Percentiles rank a stretch among this genome's conserved stretches.
Evolutionary conservation across 2,888 invertebrate species (phyloP).

Genomic region (Glyphotaelius pellucidus): DNA sequence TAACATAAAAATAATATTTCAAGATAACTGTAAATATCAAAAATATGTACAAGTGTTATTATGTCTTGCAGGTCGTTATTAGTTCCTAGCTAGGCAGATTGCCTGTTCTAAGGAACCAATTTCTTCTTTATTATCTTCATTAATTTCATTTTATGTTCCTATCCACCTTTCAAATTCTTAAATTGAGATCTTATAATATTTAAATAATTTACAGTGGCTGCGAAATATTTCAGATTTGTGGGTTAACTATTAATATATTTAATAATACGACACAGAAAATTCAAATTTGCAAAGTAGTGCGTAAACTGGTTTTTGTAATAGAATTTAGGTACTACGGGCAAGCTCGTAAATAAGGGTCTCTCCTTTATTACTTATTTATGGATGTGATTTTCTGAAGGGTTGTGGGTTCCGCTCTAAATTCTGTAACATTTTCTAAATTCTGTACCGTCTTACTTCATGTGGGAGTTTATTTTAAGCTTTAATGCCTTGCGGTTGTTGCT

Average conservation of each 20-base stretch:
- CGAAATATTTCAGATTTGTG: background rate
- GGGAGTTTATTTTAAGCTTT: background rate
- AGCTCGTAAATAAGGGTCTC: background rate
- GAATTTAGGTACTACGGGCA: background rate
- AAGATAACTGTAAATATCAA: no score
- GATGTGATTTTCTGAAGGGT: background rate
- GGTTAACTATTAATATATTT: background rate
- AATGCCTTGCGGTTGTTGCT: background rate
- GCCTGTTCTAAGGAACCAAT: no score
- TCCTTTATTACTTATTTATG: background rate
- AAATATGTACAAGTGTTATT: no score
- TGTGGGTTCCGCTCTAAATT: background rate
- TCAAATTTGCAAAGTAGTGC: background rate
- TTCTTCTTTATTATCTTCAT: no score
- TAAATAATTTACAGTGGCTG: background rate
- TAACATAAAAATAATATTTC: no score
- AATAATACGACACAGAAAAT: background rate
- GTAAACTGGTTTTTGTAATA: background rate
- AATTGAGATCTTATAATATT: no score
- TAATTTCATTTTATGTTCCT: no score
- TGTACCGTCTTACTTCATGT: background rate
- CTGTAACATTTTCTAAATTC: background rate
- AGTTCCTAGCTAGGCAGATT: no score
- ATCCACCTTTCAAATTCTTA: no score
- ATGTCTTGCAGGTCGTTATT: no score